Conservation (phyloP, 2,797 vertebrate species). For the Scyliorhinus canicula region DNA sequence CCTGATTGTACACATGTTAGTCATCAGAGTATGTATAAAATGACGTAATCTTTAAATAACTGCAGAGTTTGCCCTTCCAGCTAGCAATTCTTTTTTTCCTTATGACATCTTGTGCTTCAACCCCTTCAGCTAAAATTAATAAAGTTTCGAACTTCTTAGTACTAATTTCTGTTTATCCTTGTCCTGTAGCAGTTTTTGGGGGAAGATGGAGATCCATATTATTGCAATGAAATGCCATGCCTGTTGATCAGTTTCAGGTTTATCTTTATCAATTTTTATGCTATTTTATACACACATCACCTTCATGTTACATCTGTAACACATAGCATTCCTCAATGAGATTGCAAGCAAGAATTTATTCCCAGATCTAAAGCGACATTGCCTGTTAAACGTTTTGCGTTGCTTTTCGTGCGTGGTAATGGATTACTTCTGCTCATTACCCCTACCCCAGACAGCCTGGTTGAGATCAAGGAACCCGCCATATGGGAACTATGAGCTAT, state of each 20-base stretch:
- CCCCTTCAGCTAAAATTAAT: neutral
- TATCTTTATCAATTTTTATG: neutral
- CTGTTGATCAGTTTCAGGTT: neutral
- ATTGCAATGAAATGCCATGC: neutral
- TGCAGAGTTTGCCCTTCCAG: conserved; percentile 51
- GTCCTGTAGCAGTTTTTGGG: neutral
- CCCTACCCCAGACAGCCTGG: neutral
- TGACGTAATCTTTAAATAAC: conserved; percentile 57
- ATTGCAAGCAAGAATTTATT: neutral
- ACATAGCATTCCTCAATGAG: neutral
- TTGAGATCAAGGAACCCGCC: neutral
- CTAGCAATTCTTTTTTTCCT: conserved; percentile 42
- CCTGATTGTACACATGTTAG: conserved; percentile 52
- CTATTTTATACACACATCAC: neutral
- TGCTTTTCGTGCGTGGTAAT: neutral
- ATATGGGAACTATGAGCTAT: conserved; percentile 9
- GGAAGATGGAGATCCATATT: neutral
- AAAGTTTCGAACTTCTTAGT: neutral
- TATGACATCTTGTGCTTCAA: neutral
- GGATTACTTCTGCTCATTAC: neutral
- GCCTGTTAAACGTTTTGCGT: neutral
- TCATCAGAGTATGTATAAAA: conserved; percentile 58
- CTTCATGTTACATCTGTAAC: neutral
- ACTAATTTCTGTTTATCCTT: neutral
- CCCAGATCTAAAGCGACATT: neutral